These are phyloP conservation scores for Trichogramma dendrolimi DNA, from an alignment of 2,888 invertebrate species.

Conservation along the genomic window DNA sequence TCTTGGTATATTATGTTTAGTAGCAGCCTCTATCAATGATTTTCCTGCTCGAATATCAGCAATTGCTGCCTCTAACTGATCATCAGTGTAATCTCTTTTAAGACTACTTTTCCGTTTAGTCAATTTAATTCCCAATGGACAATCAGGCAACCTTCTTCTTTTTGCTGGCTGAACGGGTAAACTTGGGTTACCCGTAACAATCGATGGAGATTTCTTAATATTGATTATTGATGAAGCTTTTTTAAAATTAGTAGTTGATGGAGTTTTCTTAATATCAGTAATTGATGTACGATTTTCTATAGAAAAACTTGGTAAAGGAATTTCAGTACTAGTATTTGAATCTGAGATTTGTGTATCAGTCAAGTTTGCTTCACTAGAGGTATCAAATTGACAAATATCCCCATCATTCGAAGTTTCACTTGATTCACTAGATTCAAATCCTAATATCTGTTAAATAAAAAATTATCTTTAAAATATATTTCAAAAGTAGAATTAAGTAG, in stretches of 20 bases:
- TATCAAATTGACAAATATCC: slow-evolving; percentile 39
- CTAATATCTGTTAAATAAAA: not conserved
- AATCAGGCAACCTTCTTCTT: slow-evolving; percentile 24
- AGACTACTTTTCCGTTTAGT: slow-evolving; percentile 36
- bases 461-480: not conserved
- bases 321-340: no score
- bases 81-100: slow-evolving; percentile 48
- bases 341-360: no score
- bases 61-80: slow-evolving; percentile 48
- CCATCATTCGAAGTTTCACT: not conserved
- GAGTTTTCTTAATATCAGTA: no score
- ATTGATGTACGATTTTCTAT: no score
- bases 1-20: slow-evolving; percentile 49
- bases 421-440: no score
- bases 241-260: not conserved
- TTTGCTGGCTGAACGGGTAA: slow-evolving; percentile 11
- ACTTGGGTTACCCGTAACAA: not conserved
- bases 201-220: slow-evolving; percentile 1
- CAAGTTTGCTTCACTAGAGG: slow-evolving; percentile 36
- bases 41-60: slow-evolving; percentile 48
- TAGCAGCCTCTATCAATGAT: slow-evolving; percentile 49
- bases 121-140: slow-evolving; percentile 24
- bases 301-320: no score
- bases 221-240: not conserved
- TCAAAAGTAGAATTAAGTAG: not conserved